Evolutionary conservation across 2,113 vertebrate species (phyloP).

Genomic region (Ptychochromis oligacanthus): DNA sequence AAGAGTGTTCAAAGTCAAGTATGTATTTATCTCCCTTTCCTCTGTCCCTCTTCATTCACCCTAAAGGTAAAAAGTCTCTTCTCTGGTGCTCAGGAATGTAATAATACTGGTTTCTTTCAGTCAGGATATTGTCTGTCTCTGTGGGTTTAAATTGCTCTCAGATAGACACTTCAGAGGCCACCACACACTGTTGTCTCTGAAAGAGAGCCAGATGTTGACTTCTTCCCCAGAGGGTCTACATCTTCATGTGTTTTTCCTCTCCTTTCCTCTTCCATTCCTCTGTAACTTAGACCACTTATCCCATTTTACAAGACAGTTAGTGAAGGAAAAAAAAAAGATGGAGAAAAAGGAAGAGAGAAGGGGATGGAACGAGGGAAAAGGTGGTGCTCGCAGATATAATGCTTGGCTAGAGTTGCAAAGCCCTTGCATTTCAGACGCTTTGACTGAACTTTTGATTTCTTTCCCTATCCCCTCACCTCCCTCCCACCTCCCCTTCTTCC

Average conservation of each 20-base stretch:
- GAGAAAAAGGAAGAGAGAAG: not conserved
- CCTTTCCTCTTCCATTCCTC: conserved; percentile 26
- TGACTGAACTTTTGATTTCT: conserved; percentile 65
- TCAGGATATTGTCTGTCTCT: conserved; percentile 91
- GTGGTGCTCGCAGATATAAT: conserved; percentile 51
- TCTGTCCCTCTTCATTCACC: conserved; percentile 39
- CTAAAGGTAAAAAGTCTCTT: conserved; percentile 63
- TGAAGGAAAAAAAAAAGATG: conserved; percentile 8
- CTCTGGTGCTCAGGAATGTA: conserved; percentile 87
- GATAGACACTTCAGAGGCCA: conserved; percentile 84
- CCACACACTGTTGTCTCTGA: conserved; percentile 86
- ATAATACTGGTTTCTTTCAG: conserved; percentile 86
- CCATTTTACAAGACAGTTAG: conserved; percentile 44
- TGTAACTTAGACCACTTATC: conserved; percentile 54
- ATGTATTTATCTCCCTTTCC: conserved; percentile 55
- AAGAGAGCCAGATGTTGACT: conserved; percentile 84
- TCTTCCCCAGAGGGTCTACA: conserved; percentile 78
- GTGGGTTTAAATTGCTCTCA: conserved; percentile 85
- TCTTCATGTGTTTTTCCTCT: not conserved
- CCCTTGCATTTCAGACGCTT: conserved; percentile 57
- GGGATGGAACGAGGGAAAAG: conserved; percentile 12
- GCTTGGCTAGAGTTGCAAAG: conserved; percentile 68
- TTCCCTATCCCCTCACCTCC: conserved; percentile 41
- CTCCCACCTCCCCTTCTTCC: conserved; percentile 22
- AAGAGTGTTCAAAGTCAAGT: conserved; percentile 55